Percentiles rank a stretch among this genome's conserved stretches.
phyloP scores from a whole-genome alignment of 2,888 invertebrate species.

The Sclerodermus sp. region DNA sequence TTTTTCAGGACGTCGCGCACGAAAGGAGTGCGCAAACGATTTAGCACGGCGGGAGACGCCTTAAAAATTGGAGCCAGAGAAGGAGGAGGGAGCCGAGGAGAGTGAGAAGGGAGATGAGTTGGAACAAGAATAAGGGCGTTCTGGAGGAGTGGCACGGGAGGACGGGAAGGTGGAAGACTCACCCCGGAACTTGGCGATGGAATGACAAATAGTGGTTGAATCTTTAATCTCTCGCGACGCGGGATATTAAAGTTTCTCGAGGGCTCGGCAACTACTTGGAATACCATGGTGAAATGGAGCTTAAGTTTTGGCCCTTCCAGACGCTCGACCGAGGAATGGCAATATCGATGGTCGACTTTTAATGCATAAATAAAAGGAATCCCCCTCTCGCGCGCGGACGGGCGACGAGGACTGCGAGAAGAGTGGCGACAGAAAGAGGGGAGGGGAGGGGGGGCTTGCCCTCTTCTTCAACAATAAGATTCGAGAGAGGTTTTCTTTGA shows the following conservation, averaged over 20 bases:
- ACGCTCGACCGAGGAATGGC: slow-evolving; percentile 11
- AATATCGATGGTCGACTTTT: slow-evolving; percentile 33
- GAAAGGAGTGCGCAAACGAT: slow-evolving; percentile 17
- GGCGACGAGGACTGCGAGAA: too few relatives aligned
- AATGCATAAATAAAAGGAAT: slow-evolving; percentile 17
- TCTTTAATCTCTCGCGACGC: slow-evolving; percentile 47
- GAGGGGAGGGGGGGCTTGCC: too few relatives aligned
- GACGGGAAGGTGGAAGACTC: slow-evolving; percentile 6
- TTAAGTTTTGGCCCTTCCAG: slow-evolving; percentile 25
- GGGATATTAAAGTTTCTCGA: slow-evolving; percentile 50
- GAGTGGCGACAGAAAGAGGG: too few relatives aligned
- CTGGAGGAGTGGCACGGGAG: slow-evolving; percentile 2
- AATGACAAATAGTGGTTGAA: slow-evolving; percentile 50
- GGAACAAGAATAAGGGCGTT: too few relatives aligned
- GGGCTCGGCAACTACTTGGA: slow-evolving; percentile 41
- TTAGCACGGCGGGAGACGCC: slow-evolving; percentile 11
- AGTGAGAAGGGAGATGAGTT: background rate
- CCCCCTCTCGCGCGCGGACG: background rate
- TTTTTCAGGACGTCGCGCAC: background rate
- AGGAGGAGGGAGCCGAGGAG: slow-evolving; percentile 2
- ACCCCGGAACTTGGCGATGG: slow-evolving; percentile 35
- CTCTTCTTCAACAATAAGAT: too few relatives aligned
- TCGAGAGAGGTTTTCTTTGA: too few relatives aligned
- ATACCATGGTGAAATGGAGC: slow-evolving; percentile 37
- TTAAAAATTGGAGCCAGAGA: slow-evolving; percentile 8